A percentile compares a stretch with the other conserved stretches of the same genome.
Evolutionary conservation across 2,888 invertebrate species (phyloP).

Genomic region (Tetragonisca angustula): DNA sequence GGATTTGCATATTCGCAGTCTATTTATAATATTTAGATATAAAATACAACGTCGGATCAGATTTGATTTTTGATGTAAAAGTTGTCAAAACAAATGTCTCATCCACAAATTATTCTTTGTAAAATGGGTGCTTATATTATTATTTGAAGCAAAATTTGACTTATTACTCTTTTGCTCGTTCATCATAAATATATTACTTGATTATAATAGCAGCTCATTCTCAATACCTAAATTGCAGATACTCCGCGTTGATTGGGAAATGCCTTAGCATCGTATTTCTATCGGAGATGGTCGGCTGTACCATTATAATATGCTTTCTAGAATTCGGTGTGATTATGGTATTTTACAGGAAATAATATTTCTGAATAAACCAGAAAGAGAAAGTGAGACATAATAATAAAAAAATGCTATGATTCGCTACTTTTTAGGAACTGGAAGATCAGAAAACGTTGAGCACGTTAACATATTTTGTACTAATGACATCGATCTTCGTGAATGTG

Average conservation of each 20-base stretch:
- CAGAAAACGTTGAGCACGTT: slow-evolving; percentile 42
- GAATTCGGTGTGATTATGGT: slow-evolving; percentile 77
- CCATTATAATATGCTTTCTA: slow-evolving; percentile 78
- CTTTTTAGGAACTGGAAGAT: slow-evolving; percentile 62
- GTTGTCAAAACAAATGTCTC: too few species aligned
- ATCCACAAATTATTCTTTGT: too few species aligned
- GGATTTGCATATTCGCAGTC: too few species aligned
- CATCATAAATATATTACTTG: not conserved
- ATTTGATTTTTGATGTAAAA: too few species aligned
- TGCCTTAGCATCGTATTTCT: slow-evolving; percentile 74
- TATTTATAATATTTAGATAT: too few species aligned
- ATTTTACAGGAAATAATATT: slow-evolving; percentile 1
- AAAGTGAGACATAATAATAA: not conserved
- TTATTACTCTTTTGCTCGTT: not conserved
- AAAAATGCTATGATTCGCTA: not conserved
- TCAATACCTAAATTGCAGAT: slow-evolving; percentile 51
- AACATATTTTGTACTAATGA: slow-evolving; percentile 63
- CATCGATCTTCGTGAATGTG: slow-evolving; percentile 72
- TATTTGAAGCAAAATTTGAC: too few species aligned
- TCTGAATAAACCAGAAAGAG: not conserved
- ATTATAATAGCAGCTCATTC: not conserved
- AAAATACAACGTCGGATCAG: too few species aligned
- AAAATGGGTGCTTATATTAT: too few species aligned
- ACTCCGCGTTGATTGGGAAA: slow-evolving; percentile 76
- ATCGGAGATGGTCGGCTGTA: slow-evolving; percentile 77